Base-by-base conservation (phyloP, 1,140 invertebrate species). In the Diabrotica undecimpunctata region DNA sequence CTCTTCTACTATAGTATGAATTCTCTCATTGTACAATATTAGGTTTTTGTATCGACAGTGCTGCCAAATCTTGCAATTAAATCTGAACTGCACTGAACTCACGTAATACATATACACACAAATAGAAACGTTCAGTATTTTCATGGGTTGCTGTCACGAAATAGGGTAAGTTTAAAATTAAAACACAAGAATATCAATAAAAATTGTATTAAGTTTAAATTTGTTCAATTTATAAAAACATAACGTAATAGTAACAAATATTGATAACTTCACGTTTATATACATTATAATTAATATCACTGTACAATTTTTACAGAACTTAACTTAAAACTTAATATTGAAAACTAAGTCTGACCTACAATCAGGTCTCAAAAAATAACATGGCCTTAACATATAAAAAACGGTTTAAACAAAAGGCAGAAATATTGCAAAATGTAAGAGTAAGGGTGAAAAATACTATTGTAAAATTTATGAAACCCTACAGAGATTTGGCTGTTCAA, bases 161-260 rank as follows among this genome's bases (percentile, higher is more conserved):
- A 25, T 25, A 25, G 25, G 25, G 25, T 25, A 4, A 25, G 25
- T 2, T 25, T 25, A 25, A 4, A 25, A 25, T 25, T 25, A 25
- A 55, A 55, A n/a, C 54, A 55, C 35, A 13, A 5, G 14, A 38
- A 11, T 54, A 57, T 66, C 60, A 61, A 71, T 73, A 72, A 74
- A 72, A 74, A 72, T 64, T 73, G 67, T 74, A 74, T 74, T 74
- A 67, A 62, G 62, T 73, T 70, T 73, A 73, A 66, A 73, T 72
- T 72, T 73, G 70, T 72, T 72, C 62, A 70, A 74, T 74, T 74
- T 70, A 72, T 71, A 72, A 74, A 72, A 74, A 74, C 72, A 74
- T 74, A 74, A 74, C 72, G 66, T 74, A 74, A 74, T 74, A 72
- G 65, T 70, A 74, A 74, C 72, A 74, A 74, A 74, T 74, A 74